Conservation (phyloP, 2,113 vertebrate genomes). For the Cettia cetti region DNA sequence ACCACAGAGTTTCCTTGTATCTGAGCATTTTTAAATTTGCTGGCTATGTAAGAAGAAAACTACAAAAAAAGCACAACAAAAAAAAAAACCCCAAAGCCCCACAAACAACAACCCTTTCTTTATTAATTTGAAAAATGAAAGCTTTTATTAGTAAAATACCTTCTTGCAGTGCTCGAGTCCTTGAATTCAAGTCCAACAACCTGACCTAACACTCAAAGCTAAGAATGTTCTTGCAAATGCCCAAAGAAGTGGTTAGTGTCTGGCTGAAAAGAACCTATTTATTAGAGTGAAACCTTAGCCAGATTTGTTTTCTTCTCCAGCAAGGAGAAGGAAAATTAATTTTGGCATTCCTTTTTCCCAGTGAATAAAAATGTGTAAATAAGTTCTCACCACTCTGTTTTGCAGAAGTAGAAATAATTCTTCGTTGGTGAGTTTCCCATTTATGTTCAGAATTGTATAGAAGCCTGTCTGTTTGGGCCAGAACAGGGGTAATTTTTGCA, state of each 20-base stretch:
- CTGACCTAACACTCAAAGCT: neutral
- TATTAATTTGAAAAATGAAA: conserved; percentile 1
- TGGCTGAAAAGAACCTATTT: conserved; percentile 27
- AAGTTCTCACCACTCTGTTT: conserved; percentile 40
- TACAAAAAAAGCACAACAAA: neutral
- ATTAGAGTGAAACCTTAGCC: conserved; percentile 14
- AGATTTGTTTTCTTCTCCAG: neutral
- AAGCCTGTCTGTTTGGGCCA: accelerated
- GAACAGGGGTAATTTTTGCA: neutral
- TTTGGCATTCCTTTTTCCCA: neutral
- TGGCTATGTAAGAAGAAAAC: neutral
- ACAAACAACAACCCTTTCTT: neutral
- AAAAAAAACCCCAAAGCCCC: neutral
- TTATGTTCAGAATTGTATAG: neutral
- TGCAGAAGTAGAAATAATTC: conserved; percentile 11
- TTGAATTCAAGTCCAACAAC: conserved; percentile 3
- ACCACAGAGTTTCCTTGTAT: neutral
- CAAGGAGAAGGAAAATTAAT: neutral
- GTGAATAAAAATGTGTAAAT: neutral
- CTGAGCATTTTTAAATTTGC: neutral
- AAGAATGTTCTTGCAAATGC: neutral
- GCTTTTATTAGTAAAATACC: neutral
- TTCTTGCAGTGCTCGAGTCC: neutral
- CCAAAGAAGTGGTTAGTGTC: neutral
- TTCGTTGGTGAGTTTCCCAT: neutral